phyloP scores from a whole-genome alignment of 64 coral and sea anemone species.

The Porites lutea region DNA sequence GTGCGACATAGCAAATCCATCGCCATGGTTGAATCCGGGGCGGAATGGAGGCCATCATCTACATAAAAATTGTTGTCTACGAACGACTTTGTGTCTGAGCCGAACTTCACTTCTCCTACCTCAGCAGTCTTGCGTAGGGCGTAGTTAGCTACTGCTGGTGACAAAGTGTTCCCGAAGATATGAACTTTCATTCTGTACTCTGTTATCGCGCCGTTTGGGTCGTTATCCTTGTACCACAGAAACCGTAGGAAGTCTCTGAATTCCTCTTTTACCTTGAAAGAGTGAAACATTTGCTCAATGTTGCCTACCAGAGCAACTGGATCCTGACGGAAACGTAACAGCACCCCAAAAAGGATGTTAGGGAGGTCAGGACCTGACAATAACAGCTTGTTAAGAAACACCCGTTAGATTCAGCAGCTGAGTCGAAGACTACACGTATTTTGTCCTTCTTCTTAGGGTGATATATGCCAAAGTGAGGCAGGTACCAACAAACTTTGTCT shows the following conservation, averaged over 20 bases:
- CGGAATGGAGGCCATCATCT: constrained; percentile 55
- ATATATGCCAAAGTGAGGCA: neutral
- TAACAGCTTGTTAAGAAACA: constrained; percentile 70
- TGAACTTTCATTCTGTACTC: constrained; percentile 76
- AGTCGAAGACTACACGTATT: neutral
- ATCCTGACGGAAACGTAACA: constrained; percentile 65
- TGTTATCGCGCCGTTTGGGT: constrained; percentile 34
- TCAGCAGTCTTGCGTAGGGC: constrained; percentile 39
- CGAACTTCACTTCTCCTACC: constrained; percentile 34
- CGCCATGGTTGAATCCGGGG: neutral
- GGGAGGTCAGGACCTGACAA: constrained; percentile 57
- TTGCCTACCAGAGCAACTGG: constrained; percentile 40
- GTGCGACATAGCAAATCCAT: constrained; percentile 44
- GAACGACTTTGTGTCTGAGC: constrained; percentile 26
- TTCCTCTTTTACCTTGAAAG: constrained; percentile 27
- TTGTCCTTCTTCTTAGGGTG: neutral
- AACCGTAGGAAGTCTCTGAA: constrained; percentile 68
- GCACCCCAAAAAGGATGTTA: constrained; percentile 52
- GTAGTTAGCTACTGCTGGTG: constrained; percentile 66
- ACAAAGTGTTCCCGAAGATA: constrained; percentile 67
- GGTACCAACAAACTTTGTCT: neutral
- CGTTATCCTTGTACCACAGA: constrained; percentile 63
- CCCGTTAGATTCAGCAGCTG: neutral
- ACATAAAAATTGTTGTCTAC: constrained; percentile 55
- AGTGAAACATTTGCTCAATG: constrained; percentile 82